Base-by-base conservation (phyloP, 64 coral and sea anemone genomes). In the Montipora sp. region DNA sequence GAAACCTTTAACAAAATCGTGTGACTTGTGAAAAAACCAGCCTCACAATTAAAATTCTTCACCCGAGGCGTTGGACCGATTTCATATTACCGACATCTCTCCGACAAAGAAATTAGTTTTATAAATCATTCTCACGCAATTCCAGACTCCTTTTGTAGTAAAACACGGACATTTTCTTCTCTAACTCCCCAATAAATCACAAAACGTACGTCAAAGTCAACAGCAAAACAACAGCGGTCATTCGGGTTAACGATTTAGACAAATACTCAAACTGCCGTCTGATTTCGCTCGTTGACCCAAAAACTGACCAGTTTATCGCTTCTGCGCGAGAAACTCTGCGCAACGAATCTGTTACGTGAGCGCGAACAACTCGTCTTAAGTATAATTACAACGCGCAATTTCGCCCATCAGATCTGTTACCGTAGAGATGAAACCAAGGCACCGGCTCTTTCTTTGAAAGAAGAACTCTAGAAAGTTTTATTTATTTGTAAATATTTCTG, bases 261-360 rank as follows among this genome's bases (percentile, higher is more conserved):
- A 85, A 85, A 85, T 72, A 71, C 82, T 85, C 82, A 24, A 85
- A 19, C n/a, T n/a, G 60, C 11, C 45, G 81, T 84, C 81, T 84
- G 14, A 70, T 66, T 85, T 13, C 19, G 45, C 82, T 72, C 65
- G 9, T 85, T 85, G 82, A 85, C 82, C 68, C 21, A 71, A 19
- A 63, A 63, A 12, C 59, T 11, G 53, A 57, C 7, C 11, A 68
- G 81, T 84, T 72, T 70, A 72, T 85, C 65, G 44, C 5, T 15
- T 71, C 19, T 71, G 21, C 10, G 65, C 15, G 47, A 71, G 63
- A 71, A 71, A 71, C 19, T 2, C 69, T 72, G 65, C 65, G 65
- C 8, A 70, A 72, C 44, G 45, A 6, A 5, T 13, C 44, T 49
- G 45, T 49, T 16, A 78, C 75, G 19, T 48, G 71, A 85, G 21